Percentiles rank a stretch among this genome's conserved stretches.
phyloP scores from a whole-genome alignment of 2,797 vertebrate genomes.

The Hydrocynus forskahlii region DNA sequence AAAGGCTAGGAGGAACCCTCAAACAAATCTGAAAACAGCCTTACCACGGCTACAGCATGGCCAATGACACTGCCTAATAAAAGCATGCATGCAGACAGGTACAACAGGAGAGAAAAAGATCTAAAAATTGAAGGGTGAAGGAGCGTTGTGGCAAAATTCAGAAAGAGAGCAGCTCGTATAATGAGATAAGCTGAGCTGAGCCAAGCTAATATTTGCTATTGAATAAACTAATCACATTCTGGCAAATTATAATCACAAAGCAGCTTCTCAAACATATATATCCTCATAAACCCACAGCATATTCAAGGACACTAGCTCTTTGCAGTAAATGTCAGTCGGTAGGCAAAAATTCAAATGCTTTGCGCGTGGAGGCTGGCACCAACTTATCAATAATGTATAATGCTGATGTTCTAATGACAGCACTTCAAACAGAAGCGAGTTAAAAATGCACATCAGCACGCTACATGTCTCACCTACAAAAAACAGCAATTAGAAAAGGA shows the following conservation, averaged over 20 bases:
- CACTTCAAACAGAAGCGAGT: slow-evolving; percentile 16
- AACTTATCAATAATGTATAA: slow-evolving; percentile 47
- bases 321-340: slow-evolving; percentile 3
- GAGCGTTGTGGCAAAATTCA: background rate
- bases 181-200: background rate
- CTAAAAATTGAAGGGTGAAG: background rate
- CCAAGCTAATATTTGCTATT: slow-evolving; percentile 5
- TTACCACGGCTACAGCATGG: slow-evolving; percentile 2
- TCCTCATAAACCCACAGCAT: background rate
- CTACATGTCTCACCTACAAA: background rate
- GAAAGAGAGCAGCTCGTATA: background rate
- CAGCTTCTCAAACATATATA: background rate
- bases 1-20: slow-evolving; percentile 42
- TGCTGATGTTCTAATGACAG: slow-evolving; percentile 28
- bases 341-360: slow-evolving; percentile 37
- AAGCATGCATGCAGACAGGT: slow-evolving; percentile 5
- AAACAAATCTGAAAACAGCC: slow-evolving; percentile 47
- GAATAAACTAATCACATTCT: slow-evolving; percentile 14
- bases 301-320: background rate
- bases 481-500: background rate
- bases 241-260: background rate
- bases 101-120: background rate
- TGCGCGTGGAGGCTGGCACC: slow-evolving; percentile 16
- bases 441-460: slow-evolving; percentile 28
- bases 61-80: slow-evolving; percentile 3